Base-by-base conservation (phyloP, 2,888 invertebrate genomes). In the Arctia plantaginis region DNA sequence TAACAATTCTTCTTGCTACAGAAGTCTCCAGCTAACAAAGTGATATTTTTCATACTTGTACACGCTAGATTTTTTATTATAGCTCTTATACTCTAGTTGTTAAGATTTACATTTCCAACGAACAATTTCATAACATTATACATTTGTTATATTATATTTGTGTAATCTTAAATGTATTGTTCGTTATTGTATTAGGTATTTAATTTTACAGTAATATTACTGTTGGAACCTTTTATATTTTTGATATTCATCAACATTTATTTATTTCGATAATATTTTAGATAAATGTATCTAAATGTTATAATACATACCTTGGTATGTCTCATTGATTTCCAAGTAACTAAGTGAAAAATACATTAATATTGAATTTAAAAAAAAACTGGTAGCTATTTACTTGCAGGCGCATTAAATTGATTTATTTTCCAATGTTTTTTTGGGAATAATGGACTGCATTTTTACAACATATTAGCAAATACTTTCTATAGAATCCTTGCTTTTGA, bases 41-140 rank as follows among this genome's bases (percentile, higher is more conserved):
- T 93, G 93, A 94, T 94, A 93, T 94, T 93, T 86, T 93, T 90
- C 87, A 87, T 90, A 90, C 85, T 86, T 87, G 90, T 88, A 85
- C 84, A 85, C 83, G 71, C 88, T 91, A 93, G 88, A 88, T 91
- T 90, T 90, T 88, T 88, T 89, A 85, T 73, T 86, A 86, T 93
- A 91, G 88, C 76, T 84, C 62, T 84, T 92, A 93, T 89, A 89
- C 83, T 81, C 68, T 90, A 90, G 80, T 30, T 71, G 7, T 76
- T 86, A 93, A 91, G 88, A 87, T 88, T 87, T 84, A 89, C 81
- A 88, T 90, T 92, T 93, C 88, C 92, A 94, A 93, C 93, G 94
- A 94, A 94, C 92, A 91, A 91, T 86, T 85, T 86, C 79, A 80
- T 85, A 81, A 82, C 80, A 76, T 83, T 83, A 83, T 84, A 84